Percentiles rank a stretch among this genome's conserved stretches.
phyloP scores from a whole-genome alignment of 2,113 vertebrate species.

The Butastur rufipennis region DNA sequence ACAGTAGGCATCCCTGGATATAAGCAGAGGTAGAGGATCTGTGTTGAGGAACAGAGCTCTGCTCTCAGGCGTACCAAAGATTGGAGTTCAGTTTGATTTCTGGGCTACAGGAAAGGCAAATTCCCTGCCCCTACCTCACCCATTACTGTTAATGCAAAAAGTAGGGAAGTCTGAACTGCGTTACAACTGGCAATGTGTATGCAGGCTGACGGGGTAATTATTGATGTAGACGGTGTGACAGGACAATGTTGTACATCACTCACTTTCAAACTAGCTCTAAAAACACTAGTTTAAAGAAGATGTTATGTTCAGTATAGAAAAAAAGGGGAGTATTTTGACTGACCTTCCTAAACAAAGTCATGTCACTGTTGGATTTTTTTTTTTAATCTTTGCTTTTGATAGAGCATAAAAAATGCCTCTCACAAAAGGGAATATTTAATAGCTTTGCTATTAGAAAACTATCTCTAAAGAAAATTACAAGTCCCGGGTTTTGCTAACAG shows the following conservation, averaged over 20 bases:
- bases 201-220: conserved; percentile 3
- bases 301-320: background rate
- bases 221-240: background rate
- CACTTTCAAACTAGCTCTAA: background rate
- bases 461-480: background rate
- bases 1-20: background rate
- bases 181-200: background rate
- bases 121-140: background rate
- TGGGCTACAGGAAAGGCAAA: background rate
- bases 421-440: background rate
- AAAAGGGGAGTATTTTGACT: background rate
- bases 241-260: background rate
- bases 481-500: background rate
- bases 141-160: background rate
- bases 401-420: background rate
- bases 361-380: background rate
- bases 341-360: background rate
- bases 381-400: background rate
- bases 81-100: background rate
- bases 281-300: background rate
- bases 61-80: background rate
- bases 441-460: background rate
- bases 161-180: background rate
- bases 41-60: background rate
- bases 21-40: background rate